phyloP scores from a whole-genome alignment of 2,888 invertebrate genomes.

The Hipparchia sbordonii region DNA sequence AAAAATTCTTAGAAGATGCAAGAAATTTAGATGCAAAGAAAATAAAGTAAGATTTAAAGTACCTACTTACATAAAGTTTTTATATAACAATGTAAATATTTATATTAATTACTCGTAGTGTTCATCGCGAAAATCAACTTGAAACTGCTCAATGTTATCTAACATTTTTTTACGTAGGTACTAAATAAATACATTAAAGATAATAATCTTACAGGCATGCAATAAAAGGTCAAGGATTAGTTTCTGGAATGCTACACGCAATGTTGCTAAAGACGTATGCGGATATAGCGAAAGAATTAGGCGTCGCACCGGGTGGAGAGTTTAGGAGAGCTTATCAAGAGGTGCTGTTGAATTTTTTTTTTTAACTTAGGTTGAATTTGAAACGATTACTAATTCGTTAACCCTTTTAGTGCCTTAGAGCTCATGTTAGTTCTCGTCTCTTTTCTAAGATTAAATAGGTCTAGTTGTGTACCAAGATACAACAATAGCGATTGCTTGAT shows the following conservation, averaged over 20 bases:
- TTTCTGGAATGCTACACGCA: slow-evolving; percentile 74
- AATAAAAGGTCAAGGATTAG: slow-evolving; percentile 72
- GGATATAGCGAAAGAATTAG: slow-evolving; percentile 74
- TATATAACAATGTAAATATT: too few species aligned
- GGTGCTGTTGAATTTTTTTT: slow-evolving; percentile 46
- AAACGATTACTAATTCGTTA: too few species aligned
- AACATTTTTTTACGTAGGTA: not conserved
- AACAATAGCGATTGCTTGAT: too few species aligned
- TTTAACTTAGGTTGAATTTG: not conserved
- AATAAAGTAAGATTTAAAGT: slow-evolving; percentile 59
- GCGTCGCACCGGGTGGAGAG: slow-evolving; percentile 77
- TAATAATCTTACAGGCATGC: slow-evolving; percentile 54
- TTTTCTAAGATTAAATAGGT: too few species aligned
- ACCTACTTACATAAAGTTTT: not conserved
- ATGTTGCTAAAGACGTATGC: slow-evolving; percentile 77
- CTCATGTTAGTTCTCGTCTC: too few species aligned
- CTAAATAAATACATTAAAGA: too few species aligned
- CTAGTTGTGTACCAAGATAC: too few species aligned
- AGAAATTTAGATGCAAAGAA: slow-evolving; percentile 71
- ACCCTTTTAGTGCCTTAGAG: too few species aligned
- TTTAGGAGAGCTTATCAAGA: slow-evolving; percentile 77
- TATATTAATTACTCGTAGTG: not conserved
- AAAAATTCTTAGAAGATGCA: slow-evolving; percentile 76
- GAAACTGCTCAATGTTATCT: not conserved
- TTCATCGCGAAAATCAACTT: not conserved